These are phyloP conservation scores for Gyrodactylus salaris DNA, from an alignment of 1,140 invertebrate genomes.

Conservation along the genomic window DNA sequence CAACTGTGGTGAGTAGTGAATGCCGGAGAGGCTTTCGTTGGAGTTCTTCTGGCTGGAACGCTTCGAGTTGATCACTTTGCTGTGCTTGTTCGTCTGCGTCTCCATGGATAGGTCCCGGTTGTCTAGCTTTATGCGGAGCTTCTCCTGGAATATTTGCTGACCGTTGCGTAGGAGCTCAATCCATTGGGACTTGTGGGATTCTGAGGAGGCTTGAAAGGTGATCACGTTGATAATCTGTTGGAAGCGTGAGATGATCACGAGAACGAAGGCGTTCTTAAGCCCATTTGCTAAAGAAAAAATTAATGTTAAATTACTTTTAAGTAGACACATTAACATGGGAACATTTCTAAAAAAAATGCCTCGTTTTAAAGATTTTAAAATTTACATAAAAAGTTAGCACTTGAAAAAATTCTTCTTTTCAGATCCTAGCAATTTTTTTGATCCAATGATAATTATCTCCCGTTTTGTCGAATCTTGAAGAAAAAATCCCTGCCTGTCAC, in stretches of 20 bases:
- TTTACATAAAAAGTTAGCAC: too few species aligned
- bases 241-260: neutral
- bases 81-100: conserved; percentile 2
- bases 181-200: neutral
- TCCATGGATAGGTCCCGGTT: neutral
- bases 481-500: too few species aligned
- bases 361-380: too few species aligned
- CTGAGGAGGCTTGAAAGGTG: conserved; percentile 2
- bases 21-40: neutral
- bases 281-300: conserved; percentile 8
- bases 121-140: neutral
- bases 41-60: neutral
- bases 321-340: neutral
- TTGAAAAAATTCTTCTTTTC: too few species aligned
- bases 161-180: neutral
- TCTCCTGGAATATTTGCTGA: conserved; percentile 7
- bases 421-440: too few species aligned
- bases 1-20: neutral
- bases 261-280: conserved; percentile 5
- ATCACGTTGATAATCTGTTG: conserved; percentile 4
- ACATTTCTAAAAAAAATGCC: too few species aligned
- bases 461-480: too few species aligned
- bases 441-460: too few species aligned
- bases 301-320: neutral
- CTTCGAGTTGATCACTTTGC: neutral